Evolutionary conservation across 2,113 vertebrate species (phyloP).

Genomic region (Cichladusa arquata): DNA sequence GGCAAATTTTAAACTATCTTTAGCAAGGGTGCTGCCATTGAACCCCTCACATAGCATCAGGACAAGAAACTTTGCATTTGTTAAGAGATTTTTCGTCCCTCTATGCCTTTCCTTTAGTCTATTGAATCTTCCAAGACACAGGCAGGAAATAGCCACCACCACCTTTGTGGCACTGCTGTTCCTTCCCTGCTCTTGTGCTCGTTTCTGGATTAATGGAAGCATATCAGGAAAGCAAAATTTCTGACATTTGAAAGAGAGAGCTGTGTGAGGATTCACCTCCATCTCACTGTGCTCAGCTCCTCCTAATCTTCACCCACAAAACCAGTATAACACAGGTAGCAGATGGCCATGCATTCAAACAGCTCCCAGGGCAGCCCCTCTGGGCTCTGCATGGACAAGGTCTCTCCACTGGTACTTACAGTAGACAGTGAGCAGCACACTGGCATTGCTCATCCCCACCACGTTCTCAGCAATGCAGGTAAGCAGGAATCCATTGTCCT

Average conservation of each 20-base stretch:
- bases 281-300: background rate
- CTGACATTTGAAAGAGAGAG: background rate
- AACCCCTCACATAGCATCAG: background rate
- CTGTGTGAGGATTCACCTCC: background rate
- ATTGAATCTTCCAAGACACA: background rate
- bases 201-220: background rate
- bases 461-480: constrained; percentile 95
- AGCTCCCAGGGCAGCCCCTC: background rate
- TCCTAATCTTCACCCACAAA: background rate
- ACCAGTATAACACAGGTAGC: background rate
- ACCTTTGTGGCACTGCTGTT: background rate
- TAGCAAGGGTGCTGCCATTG: background rate
- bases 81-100: background rate
- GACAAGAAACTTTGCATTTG: background rate
- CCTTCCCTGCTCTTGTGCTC: background rate
- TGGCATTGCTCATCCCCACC: constrained; percentile 96
- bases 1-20: background rate
- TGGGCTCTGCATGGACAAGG: background rate
- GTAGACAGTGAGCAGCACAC: constrained; percentile 90
- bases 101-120: background rate
- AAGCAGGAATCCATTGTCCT: constrained; percentile 92
- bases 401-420: constrained; percentile 79
- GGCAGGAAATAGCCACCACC: background rate
- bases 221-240: background rate
- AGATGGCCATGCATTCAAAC: background rate